These are phyloP conservation scores for Atherix ibis DNA, from an alignment of 2,888 invertebrate species.

Conservation along the genomic window DNA sequence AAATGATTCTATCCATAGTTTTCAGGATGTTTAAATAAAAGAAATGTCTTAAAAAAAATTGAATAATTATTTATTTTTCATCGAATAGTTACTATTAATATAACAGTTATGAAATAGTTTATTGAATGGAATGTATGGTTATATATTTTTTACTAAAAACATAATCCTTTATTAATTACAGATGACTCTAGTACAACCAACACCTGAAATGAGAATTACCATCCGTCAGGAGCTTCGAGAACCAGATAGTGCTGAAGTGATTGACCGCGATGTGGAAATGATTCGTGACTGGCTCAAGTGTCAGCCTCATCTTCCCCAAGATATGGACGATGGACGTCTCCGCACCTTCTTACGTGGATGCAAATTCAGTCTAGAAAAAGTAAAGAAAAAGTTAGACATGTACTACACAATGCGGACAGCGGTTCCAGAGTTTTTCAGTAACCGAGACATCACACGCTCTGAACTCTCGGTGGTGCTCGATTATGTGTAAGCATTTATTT, in stretches of 20 bases:
- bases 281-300: constrained; percentile 53
- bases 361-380: constrained; percentile 74
- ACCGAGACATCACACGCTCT: constrained; percentile 55
- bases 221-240: constrained; percentile 57
- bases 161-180: no score
- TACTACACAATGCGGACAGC: constrained; percentile 74
- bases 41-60: no score
- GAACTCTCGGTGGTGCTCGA: constrained; percentile 55
- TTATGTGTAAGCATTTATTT: constrained; percentile 41
- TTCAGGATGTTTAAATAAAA: no score
- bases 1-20: no score
- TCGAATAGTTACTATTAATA: no score
- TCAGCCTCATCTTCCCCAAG: constrained; percentile 48
- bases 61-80: no score
- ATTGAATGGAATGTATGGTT: no score
- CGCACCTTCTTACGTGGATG: constrained; percentile 72
- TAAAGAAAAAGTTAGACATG: constrained; percentile 74
- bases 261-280: constrained; percentile 41
- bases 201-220: constrained; percentile 47
- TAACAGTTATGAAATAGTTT: no score
- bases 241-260: constrained; percentile 36
- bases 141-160: no score
- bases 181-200: constrained; percentile 49
- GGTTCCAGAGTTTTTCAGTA: constrained; percentile 65
- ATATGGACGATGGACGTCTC: constrained; percentile 57